Evolutionary conservation across 2,797 vertebrate genomes (phyloP).

Genomic region (Hapalemur alaotrensis): DNA sequence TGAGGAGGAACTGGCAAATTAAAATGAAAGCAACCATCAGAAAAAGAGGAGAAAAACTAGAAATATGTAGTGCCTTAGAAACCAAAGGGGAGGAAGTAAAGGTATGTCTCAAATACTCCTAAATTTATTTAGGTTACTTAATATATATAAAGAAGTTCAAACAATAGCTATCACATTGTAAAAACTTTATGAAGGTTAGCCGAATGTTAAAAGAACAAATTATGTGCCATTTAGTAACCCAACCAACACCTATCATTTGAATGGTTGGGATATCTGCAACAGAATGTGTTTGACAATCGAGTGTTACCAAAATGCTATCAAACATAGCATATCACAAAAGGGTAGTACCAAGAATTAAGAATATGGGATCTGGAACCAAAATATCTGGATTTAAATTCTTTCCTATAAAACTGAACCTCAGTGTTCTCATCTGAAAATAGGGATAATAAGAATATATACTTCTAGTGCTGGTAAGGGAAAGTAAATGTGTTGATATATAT

Average conservation of each 20-base stretch:
- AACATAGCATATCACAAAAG: not conserved
- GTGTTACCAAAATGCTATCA: not conserved
- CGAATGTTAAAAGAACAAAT: not conserved
- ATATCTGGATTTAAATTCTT: not conserved
- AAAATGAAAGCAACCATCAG: not conserved
- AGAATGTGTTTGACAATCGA: not conserved
- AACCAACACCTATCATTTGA: not conserved
- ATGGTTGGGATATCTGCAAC: not conserved
- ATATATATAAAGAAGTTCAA: not conserved
- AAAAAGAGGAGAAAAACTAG: not conserved
- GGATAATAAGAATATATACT: not conserved
- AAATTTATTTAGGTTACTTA: not conserved
- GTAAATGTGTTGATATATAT: not conserved
- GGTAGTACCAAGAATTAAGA: not conserved
- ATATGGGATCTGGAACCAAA: not conserved
- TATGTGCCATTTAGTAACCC: not conserved
- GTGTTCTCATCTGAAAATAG: not conserved
- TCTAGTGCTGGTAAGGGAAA: not conserved
- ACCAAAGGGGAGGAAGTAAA: not conserved
- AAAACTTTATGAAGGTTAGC: not conserved
- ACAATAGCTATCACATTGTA: not conserved
- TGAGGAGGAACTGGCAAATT: not conserved
- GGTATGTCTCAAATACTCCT: not conserved
- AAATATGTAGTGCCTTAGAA: not conserved
- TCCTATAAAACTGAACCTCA: not conserved